A percentile compares a stretch with the other conserved stretches of the same genome.
Evolutionary conservation across 2,113 vertebrate genomes (phyloP).

Genomic region (Onychorhynchus coronatus): DNA sequence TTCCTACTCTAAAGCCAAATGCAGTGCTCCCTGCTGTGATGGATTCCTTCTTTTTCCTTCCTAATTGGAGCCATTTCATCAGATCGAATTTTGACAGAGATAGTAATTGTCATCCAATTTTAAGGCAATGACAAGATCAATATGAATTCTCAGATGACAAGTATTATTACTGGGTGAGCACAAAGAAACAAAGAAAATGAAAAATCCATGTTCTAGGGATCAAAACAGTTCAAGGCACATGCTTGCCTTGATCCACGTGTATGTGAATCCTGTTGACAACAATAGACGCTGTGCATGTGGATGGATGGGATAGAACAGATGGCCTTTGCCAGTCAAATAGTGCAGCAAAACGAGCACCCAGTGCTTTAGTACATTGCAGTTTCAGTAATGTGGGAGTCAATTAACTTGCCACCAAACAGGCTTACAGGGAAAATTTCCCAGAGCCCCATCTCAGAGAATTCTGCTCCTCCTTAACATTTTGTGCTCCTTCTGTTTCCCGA

Average conservation of each 20-base stretch:
- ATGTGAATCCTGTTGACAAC: constrained; percentile 39
- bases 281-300: constrained; percentile 27
- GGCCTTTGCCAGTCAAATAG: constrained; percentile 56
- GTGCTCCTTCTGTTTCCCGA: constrained; percentile 20
- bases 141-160: constrained; percentile 63
- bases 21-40: constrained; percentile 26
- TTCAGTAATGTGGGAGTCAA: constrained; percentile 52
- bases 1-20: constrained; percentile 9
- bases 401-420: constrained; percentile 53
- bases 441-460: constrained; percentile 4
- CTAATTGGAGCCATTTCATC: constrained; percentile 65
- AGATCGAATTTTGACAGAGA: constrained; percentile 66
- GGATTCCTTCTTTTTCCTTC: constrained; percentile 62
- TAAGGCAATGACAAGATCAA: constrained; percentile 64
- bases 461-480: constrained; percentile 19
- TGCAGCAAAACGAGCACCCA: constrained; percentile 55
- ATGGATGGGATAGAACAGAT: constrained; percentile 59
- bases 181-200: constrained; percentile 58
- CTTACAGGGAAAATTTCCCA: constrained; percentile 40
- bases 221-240: constrained; percentile 35
- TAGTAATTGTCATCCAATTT: constrained; percentile 69
- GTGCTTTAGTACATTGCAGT: constrained; percentile 10
- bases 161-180: constrained; percentile 47
- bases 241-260: constrained; percentile 37
- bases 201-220: constrained; percentile 60